Conservation (phyloP, 2,797 vertebrate species). For the Gymnopithys bicolor region DNA sequence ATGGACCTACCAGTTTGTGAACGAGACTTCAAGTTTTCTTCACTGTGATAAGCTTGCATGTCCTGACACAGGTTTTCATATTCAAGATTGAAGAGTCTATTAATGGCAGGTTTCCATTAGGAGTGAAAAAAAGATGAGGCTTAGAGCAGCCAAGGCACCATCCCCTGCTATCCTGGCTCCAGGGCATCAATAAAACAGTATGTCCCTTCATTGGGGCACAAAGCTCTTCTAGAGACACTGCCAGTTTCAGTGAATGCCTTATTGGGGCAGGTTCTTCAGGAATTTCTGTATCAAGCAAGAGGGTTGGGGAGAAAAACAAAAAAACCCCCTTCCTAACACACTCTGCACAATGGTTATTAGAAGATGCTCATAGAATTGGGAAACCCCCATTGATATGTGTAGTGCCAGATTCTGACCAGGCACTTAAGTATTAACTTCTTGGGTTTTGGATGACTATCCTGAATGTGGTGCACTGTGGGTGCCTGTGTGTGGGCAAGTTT, state of each 20-base stretch:
- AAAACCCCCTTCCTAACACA: background rate
- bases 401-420: background rate
- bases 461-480: background rate
- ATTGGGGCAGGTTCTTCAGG: background rate
- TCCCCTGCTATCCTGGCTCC: background rate
- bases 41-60: background rate
- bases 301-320: background rate
- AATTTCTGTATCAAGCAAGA: background rate
- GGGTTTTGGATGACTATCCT: background rate
- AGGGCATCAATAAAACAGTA: background rate
- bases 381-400: background rate
- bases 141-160: background rate
- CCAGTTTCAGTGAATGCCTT: background rate
- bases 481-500: background rate
- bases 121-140: background rate
- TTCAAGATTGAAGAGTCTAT: background rate
- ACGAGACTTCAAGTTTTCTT: background rate
- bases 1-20: background rate
- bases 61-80: background rate
- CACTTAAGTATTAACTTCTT: background rate
- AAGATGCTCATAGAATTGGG: background rate
- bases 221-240: background rate
- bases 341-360: background rate
- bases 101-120: background rate
- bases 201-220: background rate